Conservation (phyloP, 2,113 vertebrate genomes). For the Amblyopsis rosae region DNA sequence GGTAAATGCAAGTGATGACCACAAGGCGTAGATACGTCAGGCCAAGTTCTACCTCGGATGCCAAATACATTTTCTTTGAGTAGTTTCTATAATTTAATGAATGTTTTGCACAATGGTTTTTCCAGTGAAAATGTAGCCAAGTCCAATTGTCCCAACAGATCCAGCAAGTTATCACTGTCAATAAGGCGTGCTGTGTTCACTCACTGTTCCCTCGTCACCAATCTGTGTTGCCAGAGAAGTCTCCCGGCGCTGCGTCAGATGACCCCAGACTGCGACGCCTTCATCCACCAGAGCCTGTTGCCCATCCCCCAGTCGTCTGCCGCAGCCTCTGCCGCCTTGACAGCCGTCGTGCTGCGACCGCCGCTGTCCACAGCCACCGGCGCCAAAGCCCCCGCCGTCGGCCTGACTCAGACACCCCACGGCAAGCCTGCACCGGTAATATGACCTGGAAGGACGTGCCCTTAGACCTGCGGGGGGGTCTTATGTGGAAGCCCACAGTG, state of each 20-base stretch:
- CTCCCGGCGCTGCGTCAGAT: constrained; percentile 92
- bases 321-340: constrained; percentile 78
- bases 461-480: not conserved
- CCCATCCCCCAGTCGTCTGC: constrained; percentile 73
- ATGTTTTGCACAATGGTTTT: too few relatives aligned
- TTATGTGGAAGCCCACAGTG: too few relatives aligned
- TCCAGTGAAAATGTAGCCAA: too few relatives aligned
- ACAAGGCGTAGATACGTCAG: too few relatives aligned
- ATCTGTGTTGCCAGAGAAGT: constrained; percentile 81
- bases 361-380: constrained; percentile 71
- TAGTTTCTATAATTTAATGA: too few relatives aligned
- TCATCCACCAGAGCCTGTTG: constrained; percentile 94
- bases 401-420: constrained; percentile 83
- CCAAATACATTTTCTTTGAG: too few relatives aligned
- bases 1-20: too few relatives aligned
- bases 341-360: constrained; percentile 84
- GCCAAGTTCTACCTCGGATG: too few relatives aligned
- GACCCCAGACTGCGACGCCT: constrained; percentile 90
- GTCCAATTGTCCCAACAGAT: too few relatives aligned
- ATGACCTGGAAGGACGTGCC: not conserved
- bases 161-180: too few relatives aligned
- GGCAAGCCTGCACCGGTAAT: constrained; percentile 84
- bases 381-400: constrained; percentile 81
- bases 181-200: too few relatives aligned
- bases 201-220: not conserved